Evolutionary conservation across 2,113 vertebrate genomes (phyloP).

Genomic region (Lophotis ruficrista): DNA sequence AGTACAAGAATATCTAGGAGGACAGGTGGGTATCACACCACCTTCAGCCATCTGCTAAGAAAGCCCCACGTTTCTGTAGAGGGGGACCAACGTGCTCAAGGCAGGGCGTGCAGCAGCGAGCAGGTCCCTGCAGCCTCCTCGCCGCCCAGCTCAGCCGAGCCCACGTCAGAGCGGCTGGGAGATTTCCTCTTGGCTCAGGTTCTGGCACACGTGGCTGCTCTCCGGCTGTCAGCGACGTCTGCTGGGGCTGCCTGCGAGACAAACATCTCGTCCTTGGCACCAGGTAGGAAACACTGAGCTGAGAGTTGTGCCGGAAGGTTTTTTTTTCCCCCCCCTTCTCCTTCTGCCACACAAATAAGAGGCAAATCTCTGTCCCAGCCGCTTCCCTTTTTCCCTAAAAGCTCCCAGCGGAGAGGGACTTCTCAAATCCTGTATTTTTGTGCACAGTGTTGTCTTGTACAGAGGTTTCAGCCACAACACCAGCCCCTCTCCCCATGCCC

Average conservation of each 20-base stretch:
- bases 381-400: background rate
- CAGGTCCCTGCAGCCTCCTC: background rate
- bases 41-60: background rate
- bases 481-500: background rate
- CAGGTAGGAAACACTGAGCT: background rate
- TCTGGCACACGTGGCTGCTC: rapidly evolving
- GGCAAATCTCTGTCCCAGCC: background rate
- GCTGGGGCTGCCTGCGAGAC: background rate
- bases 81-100: background rate
- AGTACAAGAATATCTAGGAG: background rate
- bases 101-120: background rate
- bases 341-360: background rate
- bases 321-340: background rate
- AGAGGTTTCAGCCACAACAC: background rate
- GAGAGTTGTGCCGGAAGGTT: background rate
- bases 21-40: background rate
- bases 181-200: conserved; percentile 35
- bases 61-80: background rate
- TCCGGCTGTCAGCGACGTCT: background rate
- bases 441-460: background rate
- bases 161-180: rapidly evolving
- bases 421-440: background rate
- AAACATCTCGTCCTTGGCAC: conserved; percentile 40
- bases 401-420: background rate
- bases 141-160: background rate